Evolutionary conservation across 2,888 invertebrate genomes (phyloP).

Genomic region (Melinopterus prodromus): DNA sequence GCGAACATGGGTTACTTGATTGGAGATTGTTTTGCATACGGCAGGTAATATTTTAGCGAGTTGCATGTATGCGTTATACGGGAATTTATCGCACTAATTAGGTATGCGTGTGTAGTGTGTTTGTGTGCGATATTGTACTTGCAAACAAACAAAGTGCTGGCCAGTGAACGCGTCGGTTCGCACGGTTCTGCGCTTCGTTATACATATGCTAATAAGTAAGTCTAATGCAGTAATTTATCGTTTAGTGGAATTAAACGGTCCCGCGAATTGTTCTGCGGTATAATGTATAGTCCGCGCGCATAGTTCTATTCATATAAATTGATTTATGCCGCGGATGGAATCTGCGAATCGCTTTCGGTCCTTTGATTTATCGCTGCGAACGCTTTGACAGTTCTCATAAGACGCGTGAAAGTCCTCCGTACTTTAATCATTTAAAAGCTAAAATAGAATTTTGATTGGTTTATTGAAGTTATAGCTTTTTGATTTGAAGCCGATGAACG

Average conservation of each 20-base stretch:
- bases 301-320: background rate
- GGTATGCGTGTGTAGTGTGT: conserved; percentile 26
- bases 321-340: background rate
- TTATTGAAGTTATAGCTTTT: conserved; percentile 22
- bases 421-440: conserved; percentile 38
- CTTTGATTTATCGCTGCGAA: background rate
- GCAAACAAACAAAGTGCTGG: background rate
- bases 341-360: conserved; percentile 4
- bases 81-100: conserved; percentile 31
- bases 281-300: background rate
- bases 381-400: background rate
- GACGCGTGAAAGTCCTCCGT: background rate
- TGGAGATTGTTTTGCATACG: conserved; percentile 40
- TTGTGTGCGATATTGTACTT: conserved; percentile 16
- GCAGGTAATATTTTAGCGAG: conserved; percentile 42
- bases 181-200: background rate
- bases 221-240: conserved; percentile 4
- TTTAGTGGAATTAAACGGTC: conserved; percentile 4
- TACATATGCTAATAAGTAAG: conserved; percentile 4
- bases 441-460: conserved; percentile 41
- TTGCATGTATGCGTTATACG: conserved; percentile 19
- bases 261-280: conserved; percentile 4
- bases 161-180: background rate
- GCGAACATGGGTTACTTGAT: conserved; percentile 47
- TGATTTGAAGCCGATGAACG: background rate